Evolutionary conservation across 2,888 invertebrate genomes (phyloP), one percentile per base, ranked within the genome.

Genomic region (Bibio marci): DNA sequence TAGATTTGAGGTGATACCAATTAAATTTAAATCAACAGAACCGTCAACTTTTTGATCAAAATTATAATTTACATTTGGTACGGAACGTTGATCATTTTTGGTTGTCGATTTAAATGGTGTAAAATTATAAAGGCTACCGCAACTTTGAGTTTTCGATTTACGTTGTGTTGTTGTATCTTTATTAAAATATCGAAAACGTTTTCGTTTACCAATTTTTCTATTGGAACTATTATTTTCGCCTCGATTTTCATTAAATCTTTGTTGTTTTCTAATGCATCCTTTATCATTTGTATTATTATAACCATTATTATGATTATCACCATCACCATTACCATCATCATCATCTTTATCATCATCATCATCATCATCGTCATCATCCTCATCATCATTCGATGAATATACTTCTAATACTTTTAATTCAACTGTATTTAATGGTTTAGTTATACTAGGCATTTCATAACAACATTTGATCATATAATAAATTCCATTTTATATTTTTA

Each of bases 321-420:
- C 37, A 17, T 11, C 30, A 15, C 18, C 37, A 32, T 17, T 17
- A 15, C 8, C 32, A 14, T 15, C 17, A 14, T 17, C 32, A 8
- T 32, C 15, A 32, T 17, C 17, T 14, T 17, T 4, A 32, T 14
- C 32, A 32, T 32, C 15, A 17, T 17, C 32, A 32, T 3, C 32
- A 17, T 8, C 22, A 22, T 4, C 8, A 22, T 22, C 8, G 22
- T 22, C 8, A 22, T 22, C 22, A 22, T 22, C 22, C 8, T 37
- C 35, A 11, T 47, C 46, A 28, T 41, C 45, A 17, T 46, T 47
- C 19, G 41, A 42, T 32, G 46, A 43, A 46, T 59, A 53, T 46
- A 60, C 56, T 47, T 64, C 65, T 45, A 69, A 63, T 49, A 68
- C 67, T 51, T 67, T 64, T 54, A 69, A 51, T 54, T 69, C 69